Base-by-base conservation (phyloP, 2,888 invertebrate species). In the Dryocosmus kuriphilus region DNA sequence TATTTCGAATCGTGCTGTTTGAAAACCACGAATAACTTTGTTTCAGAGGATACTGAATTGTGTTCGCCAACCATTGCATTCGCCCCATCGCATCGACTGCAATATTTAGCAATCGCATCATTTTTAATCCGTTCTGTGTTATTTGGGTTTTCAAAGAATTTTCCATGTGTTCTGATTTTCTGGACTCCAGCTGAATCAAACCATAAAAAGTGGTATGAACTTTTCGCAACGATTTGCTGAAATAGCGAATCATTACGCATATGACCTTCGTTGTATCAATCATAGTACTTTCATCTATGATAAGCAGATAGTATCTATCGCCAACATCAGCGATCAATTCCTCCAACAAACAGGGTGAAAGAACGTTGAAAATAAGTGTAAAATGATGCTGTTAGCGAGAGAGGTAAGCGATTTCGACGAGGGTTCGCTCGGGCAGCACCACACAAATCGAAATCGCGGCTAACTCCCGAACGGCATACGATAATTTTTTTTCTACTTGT, bases 301-400 rank as follows among this genome's bases (percentile, higher is more conserved):
- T 87, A 22, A 88, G 79, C 0, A 88, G 88, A 46, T 84, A 88
- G 9, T 84, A 81, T 74, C 62, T 84, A 80, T 88, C 79, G 60
- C 85, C 86, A 22, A 88, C 82, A 19, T 89, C 87, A 79, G 85
- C 81, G 16, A 88, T 76, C 46, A 88, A 81, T 38, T 80, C 85
- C 77, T 86, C 41, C 6, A 88, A 76, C 81, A 89, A 84, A 27
- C 80, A 85, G 76, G 87, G 88, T 7, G 80, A 80, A 65, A 88
- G 82, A 8, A 88, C 85, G 83, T 89, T 89, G 82, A 88, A 85
- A 67, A 89, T 86, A 24, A 88, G n/a, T n/a, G n/a, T n/a, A n/a
- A n/a, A n/a, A n/a, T n/a, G n/a, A n/a, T n/a, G n/a, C n/a, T n/a
- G n/a, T n/a, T n/a, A n/a, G n/a, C n/a, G n/a, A n/a, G n/a, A n/a